Evolutionary conservation across 2,888 invertebrate species (phyloP).

Genomic region (Ypsolopha sequella): DNA sequence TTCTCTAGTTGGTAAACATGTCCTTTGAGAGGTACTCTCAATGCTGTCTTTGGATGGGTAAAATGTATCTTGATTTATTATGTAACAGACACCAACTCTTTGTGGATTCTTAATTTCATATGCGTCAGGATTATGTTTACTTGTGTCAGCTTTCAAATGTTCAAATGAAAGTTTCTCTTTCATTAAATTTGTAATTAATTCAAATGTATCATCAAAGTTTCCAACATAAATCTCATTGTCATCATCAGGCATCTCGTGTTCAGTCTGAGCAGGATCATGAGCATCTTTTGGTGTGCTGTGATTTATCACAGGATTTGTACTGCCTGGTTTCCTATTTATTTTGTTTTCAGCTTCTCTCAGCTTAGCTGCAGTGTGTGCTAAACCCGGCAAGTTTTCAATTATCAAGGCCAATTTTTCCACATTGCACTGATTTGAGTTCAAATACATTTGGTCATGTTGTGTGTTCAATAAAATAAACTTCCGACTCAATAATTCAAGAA

Average conservation of each 20-base stretch:
- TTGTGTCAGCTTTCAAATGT: constrained; percentile 37
- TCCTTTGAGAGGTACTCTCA: constrained; percentile 18
- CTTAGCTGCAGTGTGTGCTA: constrained; percentile 27
- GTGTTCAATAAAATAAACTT: constrained; percentile 35
- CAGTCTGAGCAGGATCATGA: background rate
- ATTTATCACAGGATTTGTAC: background rate
- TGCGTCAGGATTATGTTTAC: constrained; percentile 18
- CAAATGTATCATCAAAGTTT: constrained; percentile 25
- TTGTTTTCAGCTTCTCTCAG: constrained; percentile 30
- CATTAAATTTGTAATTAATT: constrained; percentile 25
- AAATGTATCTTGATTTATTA: constrained; percentile 56
- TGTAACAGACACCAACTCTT: constrained; percentile 46
- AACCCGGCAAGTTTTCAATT: constrained; percentile 31
- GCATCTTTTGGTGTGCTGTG: background rate
- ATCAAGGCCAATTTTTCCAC: constrained; percentile 35
- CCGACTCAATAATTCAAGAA: constrained; percentile 25
- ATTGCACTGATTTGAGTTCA: constrained; percentile 18
- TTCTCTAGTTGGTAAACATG: constrained; percentile 25
- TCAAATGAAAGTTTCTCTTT: constrained; percentile 22
- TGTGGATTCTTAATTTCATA: constrained; percentile 44
- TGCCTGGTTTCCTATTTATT: constrained; percentile 16
- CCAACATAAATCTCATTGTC: constrained; percentile 2
- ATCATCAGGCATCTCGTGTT: constrained; percentile 8
- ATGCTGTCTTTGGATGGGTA: constrained; percentile 44
- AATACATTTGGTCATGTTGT: constrained; percentile 17